These are phyloP conservation scores for Meliscaeva auricollis DNA, from an alignment of 2,888 invertebrate genomes.

Conservation along the genomic window DNA sequence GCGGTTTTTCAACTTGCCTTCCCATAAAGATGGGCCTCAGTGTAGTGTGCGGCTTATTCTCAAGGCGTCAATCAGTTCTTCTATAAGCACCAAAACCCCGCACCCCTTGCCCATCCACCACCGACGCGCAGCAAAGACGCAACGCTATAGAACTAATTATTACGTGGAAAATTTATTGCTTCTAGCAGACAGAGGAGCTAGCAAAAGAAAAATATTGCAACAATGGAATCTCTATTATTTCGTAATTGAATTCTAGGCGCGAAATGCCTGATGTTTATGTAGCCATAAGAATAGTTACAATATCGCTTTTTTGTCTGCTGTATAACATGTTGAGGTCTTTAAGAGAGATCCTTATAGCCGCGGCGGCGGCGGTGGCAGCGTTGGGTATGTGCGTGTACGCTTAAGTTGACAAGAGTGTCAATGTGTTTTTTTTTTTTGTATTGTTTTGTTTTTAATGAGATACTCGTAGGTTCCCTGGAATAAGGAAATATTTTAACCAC, in stretches of 20 bases:
- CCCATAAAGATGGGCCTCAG: background rate
- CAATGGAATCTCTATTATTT: constrained; percentile 68
- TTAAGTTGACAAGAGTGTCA: constrained; percentile 59
- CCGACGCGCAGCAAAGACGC: constrained; percentile 14
- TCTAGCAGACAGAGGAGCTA: constrained; percentile 13
- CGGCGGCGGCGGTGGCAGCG: background rate
- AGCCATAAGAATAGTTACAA: constrained; percentile 58
- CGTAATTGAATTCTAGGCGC: constrained; percentile 75
- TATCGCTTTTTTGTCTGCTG: constrained; percentile 9
- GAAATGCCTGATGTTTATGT: constrained; percentile 72
- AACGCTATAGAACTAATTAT: constrained; percentile 56
- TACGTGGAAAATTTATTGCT: constrained; percentile 54
- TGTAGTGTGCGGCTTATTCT: constrained; percentile 16
- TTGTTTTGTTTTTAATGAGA: constrained; percentile 36
- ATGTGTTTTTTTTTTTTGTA: constrained; percentile 29
- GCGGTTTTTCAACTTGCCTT: background rate
- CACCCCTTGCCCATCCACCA: background rate
- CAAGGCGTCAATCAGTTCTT: constrained; percentile 60
- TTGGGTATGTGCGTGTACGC: constrained; percentile 32
- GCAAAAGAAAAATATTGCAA: constrained; percentile 48
- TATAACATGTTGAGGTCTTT: background rate
- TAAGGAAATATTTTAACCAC: constrained; percentile 53
- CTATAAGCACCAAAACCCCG: background rate
- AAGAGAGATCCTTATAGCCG: background rate
- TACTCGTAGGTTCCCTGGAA: constrained; percentile 50